Evolutionary conservation across 2,113 vertebrate genomes (phyloP), one percentile per base, ranked within the genome.

Genomic region (Colossoma macropomum): DNA sequence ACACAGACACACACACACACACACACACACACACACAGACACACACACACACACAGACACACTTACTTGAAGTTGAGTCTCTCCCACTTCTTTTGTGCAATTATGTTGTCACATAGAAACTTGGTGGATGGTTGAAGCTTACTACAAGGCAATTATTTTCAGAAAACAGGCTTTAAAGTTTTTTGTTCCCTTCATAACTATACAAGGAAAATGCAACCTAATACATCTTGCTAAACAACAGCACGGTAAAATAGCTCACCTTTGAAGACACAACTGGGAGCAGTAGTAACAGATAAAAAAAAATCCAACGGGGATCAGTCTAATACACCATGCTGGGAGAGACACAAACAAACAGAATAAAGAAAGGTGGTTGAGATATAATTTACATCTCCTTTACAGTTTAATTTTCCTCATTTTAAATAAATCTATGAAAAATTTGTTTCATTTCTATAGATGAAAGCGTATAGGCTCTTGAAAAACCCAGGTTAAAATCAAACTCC

Each of bases 11-110:
- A n/a, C n/a, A n/a, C n/a, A n/a, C n/a, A n/a, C n/a, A n/a, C n/a
- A n/a, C n/a, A n/a, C 27, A 25, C 0, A 70, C 19, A 62, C 23
- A 59, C 25, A 15, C 68, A 70, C 41, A 48, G 25, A 17, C 28
- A 70, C 28, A 38, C 27, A 27, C 11, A 34, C 17, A 41, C n/a
- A 88, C 16, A 68, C 70, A 81, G 81, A 59, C 85, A 89, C 83
- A 93, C 94, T 90, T 87, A 95, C 94, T 93, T 94, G 21, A 93
- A 89, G 81, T 93, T 84, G 38, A 94, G 92, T 79, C 86, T 89
- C 81, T 92, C 90, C 93, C 93, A 93, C 83, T 93, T 95, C 81
- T 90, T 92, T 77, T 90, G 85, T 30, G 84, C 87, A 54, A 86
- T 54, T 86, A 86, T 89, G 63, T 86, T 85, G 34, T 88, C 86